phyloP scores from a whole-genome alignment of 2,113 vertebrate species.

The Nettapus auritus region DNA sequence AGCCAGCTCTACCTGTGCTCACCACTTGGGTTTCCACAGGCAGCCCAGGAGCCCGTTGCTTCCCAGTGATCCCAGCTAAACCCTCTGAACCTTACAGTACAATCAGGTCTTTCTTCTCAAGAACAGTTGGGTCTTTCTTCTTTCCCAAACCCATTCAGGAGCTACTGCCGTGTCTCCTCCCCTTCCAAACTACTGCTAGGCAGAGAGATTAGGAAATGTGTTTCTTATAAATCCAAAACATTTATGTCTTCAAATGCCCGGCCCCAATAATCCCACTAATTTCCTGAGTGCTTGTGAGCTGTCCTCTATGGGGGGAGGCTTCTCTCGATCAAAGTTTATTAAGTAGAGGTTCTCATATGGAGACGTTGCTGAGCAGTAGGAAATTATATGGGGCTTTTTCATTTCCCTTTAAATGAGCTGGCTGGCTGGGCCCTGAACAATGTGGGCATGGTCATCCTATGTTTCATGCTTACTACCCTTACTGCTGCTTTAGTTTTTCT shows the following conservation, averaged over 20 bases:
- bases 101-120: constrained; percentile 51
- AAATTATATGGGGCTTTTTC: constrained; percentile 57
- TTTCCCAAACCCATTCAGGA: constrained; percentile 39
- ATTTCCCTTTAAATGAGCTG: constrained; percentile 63
- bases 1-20: constrained; percentile 32
- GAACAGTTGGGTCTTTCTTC: constrained; percentile 56
- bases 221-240: constrained; percentile 71
- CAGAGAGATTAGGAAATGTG: constrained; percentile 68
- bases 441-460: constrained; percentile 16
- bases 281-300: constrained; percentile 68
- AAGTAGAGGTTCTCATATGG: constrained; percentile 58
- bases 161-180: constrained; percentile 49
- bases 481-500: background rate
- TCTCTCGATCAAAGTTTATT: constrained; percentile 63
- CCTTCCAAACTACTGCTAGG: constrained; percentile 54
- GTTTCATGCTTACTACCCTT: constrained; percentile 15
- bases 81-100: constrained; percentile 39
- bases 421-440: constrained; percentile 31
- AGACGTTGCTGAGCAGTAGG: constrained; percentile 50
- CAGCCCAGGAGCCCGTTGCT: background rate
- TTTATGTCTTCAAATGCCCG: constrained; percentile 59
- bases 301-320: constrained; percentile 39
- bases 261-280: constrained; percentile 71
- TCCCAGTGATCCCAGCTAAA: constrained; percentile 46
- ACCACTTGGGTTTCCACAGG: background rate